Evolutionary conservation across 2,113 vertebrate species (phyloP).

Genomic region (Epinephelus fuscoguttatus): DNA sequence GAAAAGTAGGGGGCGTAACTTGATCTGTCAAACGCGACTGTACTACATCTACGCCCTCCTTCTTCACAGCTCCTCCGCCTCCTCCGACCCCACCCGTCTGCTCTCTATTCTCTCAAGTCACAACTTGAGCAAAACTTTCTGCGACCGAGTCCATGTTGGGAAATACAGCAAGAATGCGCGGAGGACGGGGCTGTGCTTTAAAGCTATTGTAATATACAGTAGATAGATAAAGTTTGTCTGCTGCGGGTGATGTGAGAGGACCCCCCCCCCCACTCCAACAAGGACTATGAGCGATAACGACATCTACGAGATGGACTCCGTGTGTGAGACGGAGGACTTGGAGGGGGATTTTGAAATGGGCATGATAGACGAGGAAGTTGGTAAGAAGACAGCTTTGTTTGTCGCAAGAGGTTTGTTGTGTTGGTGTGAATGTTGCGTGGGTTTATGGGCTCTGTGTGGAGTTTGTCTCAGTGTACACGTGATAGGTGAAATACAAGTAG

Average conservation of each 20-base stretch:
- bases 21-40: not conserved
- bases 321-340: conserved; percentile 55
- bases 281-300: conserved; percentile 68
- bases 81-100: conserved; percentile 63
- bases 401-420: conserved; percentile 15
- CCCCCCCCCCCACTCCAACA: too few relatives aligned
- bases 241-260: conserved; percentile 8
- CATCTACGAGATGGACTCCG: conserved; percentile 73
- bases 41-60: conserved; percentile 1
- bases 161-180: conserved; percentile 29
- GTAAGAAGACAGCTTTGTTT: conserved; percentile 56
- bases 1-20: conserved; percentile 8
- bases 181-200: not conserved
- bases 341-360: conserved; percentile 36
- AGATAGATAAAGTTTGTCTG: too few relatives aligned
- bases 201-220: not conserved
- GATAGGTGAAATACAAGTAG: too few relatives aligned
- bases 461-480: not conserved
- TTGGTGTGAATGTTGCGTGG: not conserved
- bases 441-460: not conserved
- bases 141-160: not conserved
- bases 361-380: conserved; percentile 67
- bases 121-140: conserved; percentile 33
- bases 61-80: not conserved
- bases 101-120: conserved; percentile 52